Evolutionary conservation across 2,113 vertebrate species (phyloP).

Genomic region (Sinocyclocheilus grahami): DNA sequence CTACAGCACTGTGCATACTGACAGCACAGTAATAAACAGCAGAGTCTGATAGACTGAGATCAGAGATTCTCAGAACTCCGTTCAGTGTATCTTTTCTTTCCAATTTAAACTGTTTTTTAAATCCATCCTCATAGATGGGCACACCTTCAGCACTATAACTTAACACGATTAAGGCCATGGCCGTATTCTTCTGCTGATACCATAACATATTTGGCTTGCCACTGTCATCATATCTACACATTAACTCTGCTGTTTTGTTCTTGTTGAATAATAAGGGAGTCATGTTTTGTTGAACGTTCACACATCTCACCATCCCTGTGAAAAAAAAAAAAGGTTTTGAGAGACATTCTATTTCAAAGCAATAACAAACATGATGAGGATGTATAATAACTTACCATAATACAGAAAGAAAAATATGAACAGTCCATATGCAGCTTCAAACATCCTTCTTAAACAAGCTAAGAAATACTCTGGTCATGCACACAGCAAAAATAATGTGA

Average conservation of each 20-base stretch:
- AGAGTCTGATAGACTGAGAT: too few species aligned
- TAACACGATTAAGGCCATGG: slow-evolving; percentile 62
- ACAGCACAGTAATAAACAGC: too few species aligned
- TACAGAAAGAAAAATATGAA: slow-evolving; percentile 14
- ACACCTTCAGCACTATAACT: background rate
- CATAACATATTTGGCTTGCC: slow-evolving; percentile 44
- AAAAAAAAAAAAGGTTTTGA: background rate
- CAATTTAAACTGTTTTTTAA: slow-evolving; percentile 47
- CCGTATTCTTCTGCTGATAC: slow-evolving; percentile 63
- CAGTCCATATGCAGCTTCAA: background rate
- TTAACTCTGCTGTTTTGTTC: slow-evolving; percentile 16
- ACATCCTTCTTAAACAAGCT: slow-evolving; percentile 25
- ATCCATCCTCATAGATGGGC: slow-evolving; percentile 34
- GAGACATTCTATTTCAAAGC: background rate
- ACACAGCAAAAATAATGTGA: background rate
- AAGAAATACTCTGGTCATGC: background rate
- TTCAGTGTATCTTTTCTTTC: background rate
- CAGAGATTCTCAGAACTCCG: slow-evolving; percentile 34
- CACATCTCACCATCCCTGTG: slow-evolving; percentile 55
- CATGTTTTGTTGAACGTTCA: slow-evolving; percentile 53
- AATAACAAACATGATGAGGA: background rate
- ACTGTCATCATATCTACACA: slow-evolving; percentile 60
- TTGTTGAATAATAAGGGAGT: slow-evolving; percentile 31
- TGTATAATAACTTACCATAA: background rate
- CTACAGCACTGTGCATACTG: too few species aligned